Percentiles rank a stretch among this genome's conserved stretches.
These are phyloP conservation scores for Campodea augens DNA, from an alignment of 1,140 invertebrate species.

Conservation along the genomic window DNA sequence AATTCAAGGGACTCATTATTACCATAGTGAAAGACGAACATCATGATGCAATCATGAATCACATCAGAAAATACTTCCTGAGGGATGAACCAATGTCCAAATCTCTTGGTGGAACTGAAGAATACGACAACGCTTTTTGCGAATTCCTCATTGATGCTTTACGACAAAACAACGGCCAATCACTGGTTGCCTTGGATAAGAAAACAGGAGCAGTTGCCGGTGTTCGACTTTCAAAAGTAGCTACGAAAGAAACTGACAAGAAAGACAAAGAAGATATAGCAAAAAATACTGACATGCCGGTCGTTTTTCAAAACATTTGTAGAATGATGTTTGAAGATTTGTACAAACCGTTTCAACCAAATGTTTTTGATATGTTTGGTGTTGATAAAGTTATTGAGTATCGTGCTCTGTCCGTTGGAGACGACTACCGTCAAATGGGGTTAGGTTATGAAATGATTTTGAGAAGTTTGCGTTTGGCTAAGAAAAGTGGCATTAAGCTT, in stretches of 20 bases:
- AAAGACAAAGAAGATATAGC: neutral
- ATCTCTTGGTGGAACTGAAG: neutral
- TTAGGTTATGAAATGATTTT: neutral
- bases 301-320: neutral
- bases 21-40: neutral
- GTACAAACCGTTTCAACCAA: too few relatives aligned
- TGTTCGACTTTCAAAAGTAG: neutral
- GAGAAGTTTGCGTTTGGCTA: neutral
- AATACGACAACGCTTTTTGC: neutral
- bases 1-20: neutral
- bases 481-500: neutral
- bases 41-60: neutral
- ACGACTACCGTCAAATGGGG: neutral
- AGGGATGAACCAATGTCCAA: neutral
- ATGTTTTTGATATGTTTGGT: neutral
- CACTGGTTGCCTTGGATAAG: neutral
- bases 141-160: neutral
- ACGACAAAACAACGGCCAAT: too few relatives aligned
- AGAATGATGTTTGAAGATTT: neutral
- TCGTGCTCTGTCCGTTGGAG: neutral
- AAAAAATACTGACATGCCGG: too few relatives aligned
- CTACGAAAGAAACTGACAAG: neutral
- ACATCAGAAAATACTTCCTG: neutral
- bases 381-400: neutral
- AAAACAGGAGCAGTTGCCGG: neutral